Base-by-base conservation (phyloP, 1,140 invertebrate species). In the Spodoptera litura region DNA sequence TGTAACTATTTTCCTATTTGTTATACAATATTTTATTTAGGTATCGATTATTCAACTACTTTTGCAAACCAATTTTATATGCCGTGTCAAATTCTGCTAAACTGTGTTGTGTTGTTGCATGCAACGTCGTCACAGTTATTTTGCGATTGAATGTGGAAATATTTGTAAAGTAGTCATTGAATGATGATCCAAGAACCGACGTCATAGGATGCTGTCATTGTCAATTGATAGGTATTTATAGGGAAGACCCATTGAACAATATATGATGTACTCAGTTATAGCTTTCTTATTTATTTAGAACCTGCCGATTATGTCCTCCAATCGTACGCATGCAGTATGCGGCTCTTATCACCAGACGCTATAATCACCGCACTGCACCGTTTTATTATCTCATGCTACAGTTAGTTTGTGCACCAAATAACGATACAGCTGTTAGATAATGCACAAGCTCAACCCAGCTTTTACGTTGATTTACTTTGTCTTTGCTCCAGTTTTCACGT, bases 391-490 rank as follows among this genome's bases (percentile, higher is more conserved):
- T 72, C 27, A 4, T 6, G 1, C 66, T 31, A 15, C 71, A 51
- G 71, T 73, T 73, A 61, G 56, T 58, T 74, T 20, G 53, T 59
- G 56, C 56, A 74, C 38, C 56, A 25, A 49, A 59, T 73, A 74
- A 73, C 12, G 56, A 64, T 62, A 75, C 13, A 49, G 2, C 49
- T 51, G 35, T 53, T 75, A 38, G 58, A 27, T 64, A 75, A 64
- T 62, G 27, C 15, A 10, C 20, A 75, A 53, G 13, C 27, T 75
- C 35, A 49, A 58, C 15, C n/a, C 58, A 49, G 49, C 71, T 35
- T 71, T 38, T 20, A 71, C 68, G 31, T 75, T 20, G 49, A 75
- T 75, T 64, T 62, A 53, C 51, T 75, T 75, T 49, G 58, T 75
- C 15, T 38, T 75, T 62, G 58, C 27, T 75, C 73, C 52, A 75